A percentile compares a stretch with the other conserved stretches of the same genome.
These are phyloP conservation scores for Odontomyia ornata DNA, from an alignment of 2,888 invertebrate genomes.

Conservation along the genomic window DNA sequence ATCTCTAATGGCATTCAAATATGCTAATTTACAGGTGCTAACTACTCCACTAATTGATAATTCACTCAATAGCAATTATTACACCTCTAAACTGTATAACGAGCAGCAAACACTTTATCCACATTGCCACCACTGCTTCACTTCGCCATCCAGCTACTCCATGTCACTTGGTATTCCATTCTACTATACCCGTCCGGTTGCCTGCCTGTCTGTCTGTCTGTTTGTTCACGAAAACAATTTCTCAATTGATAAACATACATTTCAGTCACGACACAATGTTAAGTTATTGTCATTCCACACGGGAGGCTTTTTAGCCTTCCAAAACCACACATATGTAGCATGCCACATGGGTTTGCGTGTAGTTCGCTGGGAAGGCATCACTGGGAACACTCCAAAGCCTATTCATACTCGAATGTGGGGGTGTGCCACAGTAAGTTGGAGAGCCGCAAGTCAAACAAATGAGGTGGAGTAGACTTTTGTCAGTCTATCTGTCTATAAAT, in stretches of 20 bases:
- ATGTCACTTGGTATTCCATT: neutral
- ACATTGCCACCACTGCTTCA: neutral
- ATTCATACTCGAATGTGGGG: neutral
- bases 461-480: neutral
- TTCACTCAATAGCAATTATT: constrained; percentile 41
- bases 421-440: neutral
- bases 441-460: neutral
- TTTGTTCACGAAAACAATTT: constrained; percentile 40
- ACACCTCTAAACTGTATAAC: constrained; percentile 40
- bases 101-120: constrained; percentile 25
- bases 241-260: constrained; percentile 34
- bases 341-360: neutral
- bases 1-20: constrained; percentile 37
- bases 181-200: neutral
- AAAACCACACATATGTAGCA: neutral
- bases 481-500: neutral
- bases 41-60: constrained; percentile 32
- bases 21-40: constrained; percentile 42
- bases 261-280: constrained; percentile 25
- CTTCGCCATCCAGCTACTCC: neutral
- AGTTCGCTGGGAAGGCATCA: neutral
- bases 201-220: neutral
- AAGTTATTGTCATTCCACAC: constrained; percentile 27
- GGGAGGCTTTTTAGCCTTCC: constrained; percentile 5
- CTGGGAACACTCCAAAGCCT: neutral